phyloP scores from a whole-genome alignment of 2,888 invertebrate genomes.

The Pristionchus maxplancki region DNA sequence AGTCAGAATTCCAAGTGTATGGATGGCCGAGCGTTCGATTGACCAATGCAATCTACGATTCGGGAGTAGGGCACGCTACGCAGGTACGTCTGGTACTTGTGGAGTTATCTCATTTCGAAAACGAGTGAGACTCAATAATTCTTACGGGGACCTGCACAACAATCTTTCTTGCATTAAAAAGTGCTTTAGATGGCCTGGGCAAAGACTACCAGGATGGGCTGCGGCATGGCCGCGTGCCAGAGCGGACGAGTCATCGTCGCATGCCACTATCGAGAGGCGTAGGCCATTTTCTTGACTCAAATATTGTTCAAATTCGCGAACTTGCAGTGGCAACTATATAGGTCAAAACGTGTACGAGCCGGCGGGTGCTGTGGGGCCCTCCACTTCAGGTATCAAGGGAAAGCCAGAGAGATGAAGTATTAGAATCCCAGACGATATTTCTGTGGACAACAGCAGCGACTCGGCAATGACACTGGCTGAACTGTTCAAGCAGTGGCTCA shows the following conservation, averaged over 20 bases:
- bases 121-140: background rate
- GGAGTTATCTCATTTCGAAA: background rate
- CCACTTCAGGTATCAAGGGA: background rate
- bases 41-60: constrained; percentile 42
- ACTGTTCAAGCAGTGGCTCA: too few species aligned
- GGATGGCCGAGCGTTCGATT: background rate
- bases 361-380: background rate
- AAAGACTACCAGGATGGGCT: constrained; percentile 54
- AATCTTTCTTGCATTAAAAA: background rate
- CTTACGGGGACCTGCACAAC: background rate
- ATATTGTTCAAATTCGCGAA: background rate
- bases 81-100: background rate
- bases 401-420: too few species aligned
- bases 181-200: constrained; percentile 57
- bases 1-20: background rate
- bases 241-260: constrained; percentile 48
- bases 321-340: constrained; percentile 54
- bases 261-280: constrained; percentile 53
- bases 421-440: too few species aligned
- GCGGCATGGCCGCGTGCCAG: constrained; percentile 52
- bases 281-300: background rate
- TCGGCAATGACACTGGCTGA: too few species aligned
- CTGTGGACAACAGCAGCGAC: too few species aligned
- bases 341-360: constrained; percentile 53
- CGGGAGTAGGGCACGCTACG: constrained; percentile 57